Evolutionary conservation across 2,113 vertebrate species (phyloP), one percentile per base, ranked within the genome.

Genomic region (Muscicapa adusta): DNA sequence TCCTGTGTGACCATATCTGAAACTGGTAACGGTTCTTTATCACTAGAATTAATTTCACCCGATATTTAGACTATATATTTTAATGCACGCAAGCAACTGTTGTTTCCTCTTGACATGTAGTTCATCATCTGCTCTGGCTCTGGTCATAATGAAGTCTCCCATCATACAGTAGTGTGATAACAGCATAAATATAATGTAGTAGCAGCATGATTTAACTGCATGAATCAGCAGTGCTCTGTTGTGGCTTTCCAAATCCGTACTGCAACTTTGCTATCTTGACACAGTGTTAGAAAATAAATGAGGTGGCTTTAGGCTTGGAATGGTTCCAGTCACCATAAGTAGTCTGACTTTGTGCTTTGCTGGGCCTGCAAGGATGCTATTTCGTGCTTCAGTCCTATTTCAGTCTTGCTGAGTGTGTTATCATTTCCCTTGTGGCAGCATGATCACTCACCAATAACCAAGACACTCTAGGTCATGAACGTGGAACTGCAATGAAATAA

Each of bases 191-290:
- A 79, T 78, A 78, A 86, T 90, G 87, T 85, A 94, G n/a, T 67
- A 96, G 57, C 96, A 94, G 95, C 92, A 47, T 87, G 92, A 92
- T 92, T 95, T 92, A 96, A 87, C 96, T 96, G 88, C 88, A 61
- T 77, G 93, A 96, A 85, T 89, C 96, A 95, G 79, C 82, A 95
- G 77, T 68, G 80, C 76, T 70, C 88, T 72, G 61, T 80, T 91
- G 70, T 66, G 65, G 70, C 63, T 91, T 96, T 96, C 85, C 77
- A 93, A 82, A 81, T 87, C 89, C 12, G 2, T 70, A 23, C 68
- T 93, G 66, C 88, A 88, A 50, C 80, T 96, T 83, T n/a, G 9
- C 91, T 96, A 50, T 93, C 94, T 93, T 58, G 85, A 90, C 89
- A 85, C 68, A 88, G 85, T 57, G 53, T 70, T 60, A 77, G 56